phyloP scores from a whole-genome alignment of 1,140 invertebrate genomes.

The Melanaphis sacchari region DNA sequence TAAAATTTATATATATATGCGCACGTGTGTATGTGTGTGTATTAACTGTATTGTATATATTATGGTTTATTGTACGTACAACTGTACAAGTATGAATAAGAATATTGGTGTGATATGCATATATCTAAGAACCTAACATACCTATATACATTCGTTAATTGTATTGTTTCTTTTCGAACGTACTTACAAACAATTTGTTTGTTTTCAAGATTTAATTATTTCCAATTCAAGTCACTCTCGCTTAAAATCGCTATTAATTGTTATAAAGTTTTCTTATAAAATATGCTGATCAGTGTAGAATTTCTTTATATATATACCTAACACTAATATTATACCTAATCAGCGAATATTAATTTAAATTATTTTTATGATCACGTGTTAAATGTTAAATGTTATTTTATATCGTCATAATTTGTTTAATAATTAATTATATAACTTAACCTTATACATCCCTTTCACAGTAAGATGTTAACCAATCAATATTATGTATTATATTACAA shows the following conservation, averaged over 20 bases:
- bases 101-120: not conserved
- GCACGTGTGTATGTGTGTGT: not conserved
- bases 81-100: not conserved
- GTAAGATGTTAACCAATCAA: too few species aligned
- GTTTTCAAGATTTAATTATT: conserved; percentile 1
- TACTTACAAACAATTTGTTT: not conserved
- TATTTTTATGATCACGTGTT: not conserved
- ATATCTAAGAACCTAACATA: not conserved
- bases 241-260: not conserved
- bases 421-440: not conserved
- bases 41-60: not conserved
- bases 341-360: not conserved
- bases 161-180: not conserved
- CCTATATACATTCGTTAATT: not conserved
- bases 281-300: not conserved
- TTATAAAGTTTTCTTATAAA: not conserved
- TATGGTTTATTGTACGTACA: not conserved
- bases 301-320: not conserved
- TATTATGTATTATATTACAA: too few species aligned
- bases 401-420: not conserved
- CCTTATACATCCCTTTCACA: not conserved
- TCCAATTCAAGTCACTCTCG: not conserved
- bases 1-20: not conserved
- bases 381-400: not conserved
- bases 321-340: not conserved